Evolutionary conservation across 1,140 invertebrate species (phyloP).

Genomic region (Palaemon carinicauda): DNA sequence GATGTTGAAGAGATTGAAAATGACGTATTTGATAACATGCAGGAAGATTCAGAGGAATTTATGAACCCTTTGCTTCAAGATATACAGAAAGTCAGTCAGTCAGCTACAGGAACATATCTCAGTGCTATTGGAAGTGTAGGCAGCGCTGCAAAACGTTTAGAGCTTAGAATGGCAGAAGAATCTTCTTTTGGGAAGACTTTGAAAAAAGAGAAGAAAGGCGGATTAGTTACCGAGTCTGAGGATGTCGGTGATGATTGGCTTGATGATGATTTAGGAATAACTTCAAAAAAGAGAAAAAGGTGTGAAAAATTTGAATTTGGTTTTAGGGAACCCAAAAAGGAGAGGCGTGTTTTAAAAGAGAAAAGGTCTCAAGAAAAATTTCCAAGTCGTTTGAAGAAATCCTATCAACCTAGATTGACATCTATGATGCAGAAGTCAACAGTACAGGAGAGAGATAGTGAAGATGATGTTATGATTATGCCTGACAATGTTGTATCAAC

Average conservation of each 20-base stretch:
- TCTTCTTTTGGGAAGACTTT: not conserved
- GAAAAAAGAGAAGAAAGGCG: slow-evolving; percentile 29
- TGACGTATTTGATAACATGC: not conserved
- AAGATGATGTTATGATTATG: not conserved
- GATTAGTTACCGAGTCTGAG: slow-evolving; percentile 15
- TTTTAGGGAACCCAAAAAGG: slow-evolving; percentile 37
- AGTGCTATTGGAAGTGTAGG: slow-evolving; percentile 37
- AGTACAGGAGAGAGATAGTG: not conserved
- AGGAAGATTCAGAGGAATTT: slow-evolving; percentile 36
- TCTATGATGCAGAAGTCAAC: slow-evolving; percentile 22
- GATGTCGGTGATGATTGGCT: slow-evolving; percentile 63
- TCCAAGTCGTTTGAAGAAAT: not conserved
- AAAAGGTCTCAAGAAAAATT: not conserved
- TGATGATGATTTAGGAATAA: slow-evolving; percentile 62
- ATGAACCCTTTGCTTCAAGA: slow-evolving; percentile 23
- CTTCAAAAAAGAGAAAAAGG: slow-evolving; percentile 39
- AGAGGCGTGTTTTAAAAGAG: not conserved
- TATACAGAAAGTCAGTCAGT: slow-evolving; percentile 48
- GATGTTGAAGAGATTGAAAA: not conserved
- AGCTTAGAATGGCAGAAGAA: not conserved
- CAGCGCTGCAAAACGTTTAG: slow-evolving; percentile 3
- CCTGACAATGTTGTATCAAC: not conserved
- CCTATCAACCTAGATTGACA: slow-evolving; percentile 15
- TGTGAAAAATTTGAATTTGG: slow-evolving; percentile 47
- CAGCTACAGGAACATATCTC: slow-evolving; percentile 37